Evolutionary conservation across 1,140 invertebrate genomes (phyloP).

Genomic region (Caenorhabditis latens): DNA sequence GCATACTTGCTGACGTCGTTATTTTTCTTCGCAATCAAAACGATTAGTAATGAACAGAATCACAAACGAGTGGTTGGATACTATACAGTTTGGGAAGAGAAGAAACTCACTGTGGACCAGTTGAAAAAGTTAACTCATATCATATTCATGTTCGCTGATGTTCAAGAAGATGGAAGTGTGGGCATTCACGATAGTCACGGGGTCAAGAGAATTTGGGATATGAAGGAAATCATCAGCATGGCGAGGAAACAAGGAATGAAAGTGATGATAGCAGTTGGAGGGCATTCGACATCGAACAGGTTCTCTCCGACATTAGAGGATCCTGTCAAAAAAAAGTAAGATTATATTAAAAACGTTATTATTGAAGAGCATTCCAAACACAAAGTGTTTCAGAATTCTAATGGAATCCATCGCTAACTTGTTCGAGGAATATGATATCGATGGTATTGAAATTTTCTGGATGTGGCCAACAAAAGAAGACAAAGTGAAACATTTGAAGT

Average conservation of each 20-base stretch:
- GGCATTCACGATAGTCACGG: neutral
- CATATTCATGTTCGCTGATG: neutral
- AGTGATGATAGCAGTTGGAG: neutral
- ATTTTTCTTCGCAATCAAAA: too few species aligned
- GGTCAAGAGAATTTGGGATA: neutral
- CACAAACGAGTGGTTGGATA: neutral
- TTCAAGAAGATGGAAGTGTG: neutral
- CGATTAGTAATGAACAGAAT: too few species aligned
- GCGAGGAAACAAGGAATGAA: neutral
- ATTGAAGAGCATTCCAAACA: neutral
- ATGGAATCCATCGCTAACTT: neutral
- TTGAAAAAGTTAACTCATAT: neutral
- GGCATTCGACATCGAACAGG: neutral
- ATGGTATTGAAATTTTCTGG: neutral
- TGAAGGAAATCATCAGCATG: neutral
- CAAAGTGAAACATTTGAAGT: neutral
- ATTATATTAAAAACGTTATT: neutral
- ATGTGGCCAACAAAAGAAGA: neutral
- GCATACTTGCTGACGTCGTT: too few species aligned
- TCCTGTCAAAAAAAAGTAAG: neutral
- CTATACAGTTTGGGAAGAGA: neutral
- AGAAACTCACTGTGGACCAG: neutral
- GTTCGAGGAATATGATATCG: neutral
- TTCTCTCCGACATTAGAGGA: neutral
- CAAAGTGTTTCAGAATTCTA: neutral